Base-by-base conservation (phyloP, 2,888 invertebrate genomes). In the Lepidocyrtoides sp. region DNA sequence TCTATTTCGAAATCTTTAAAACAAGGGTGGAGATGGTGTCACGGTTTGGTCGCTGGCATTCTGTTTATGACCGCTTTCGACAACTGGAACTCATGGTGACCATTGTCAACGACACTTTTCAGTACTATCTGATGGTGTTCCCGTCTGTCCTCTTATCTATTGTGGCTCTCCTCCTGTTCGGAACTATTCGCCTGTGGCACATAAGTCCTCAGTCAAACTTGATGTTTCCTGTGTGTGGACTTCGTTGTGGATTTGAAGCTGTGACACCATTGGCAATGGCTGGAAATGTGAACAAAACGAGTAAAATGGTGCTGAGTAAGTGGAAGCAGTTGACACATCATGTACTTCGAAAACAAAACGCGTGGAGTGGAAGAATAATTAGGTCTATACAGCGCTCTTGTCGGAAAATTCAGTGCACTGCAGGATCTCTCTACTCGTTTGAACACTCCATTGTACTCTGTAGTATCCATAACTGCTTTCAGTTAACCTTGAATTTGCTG, bases 161-260 rank as follows among this genome's bases (percentile, higher is more conserved):
- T 0, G 57, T 86, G 0, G 51, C 54, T 0, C 2, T 36, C 7
- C 60, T 86, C 14, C 0, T 75, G 0, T 86, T 57, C 26, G 85
- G 54, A 5, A 14, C 20, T 0, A 57, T 57, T 1, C 36, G 75
- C 8, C n/a, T 86, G 0, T 86, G 85, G 85, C 8, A 75, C 20
- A 41, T 86, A 3, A 54, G 75, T 75, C 85, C 85, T 10, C 48
- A 86, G 26, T 48, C 72, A 17, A 86, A 86, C 29, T 23, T 86
- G 20, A 86, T 86, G 85, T 86, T 72, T 75, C 85, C 85, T 5
- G 41, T 86, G 23, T 86, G 85, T n/a, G 75, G 41, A 0, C 14
- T 86, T 17, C 75, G 75, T 0, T 86, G 85, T 86, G 75, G 75
- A 32, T 75, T 75, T 26, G 75, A 86, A 41, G 41, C 23, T 4